phyloP scores from a whole-genome alignment of 2,797 vertebrate genomes.

The Dallia pectoralis region DNA sequence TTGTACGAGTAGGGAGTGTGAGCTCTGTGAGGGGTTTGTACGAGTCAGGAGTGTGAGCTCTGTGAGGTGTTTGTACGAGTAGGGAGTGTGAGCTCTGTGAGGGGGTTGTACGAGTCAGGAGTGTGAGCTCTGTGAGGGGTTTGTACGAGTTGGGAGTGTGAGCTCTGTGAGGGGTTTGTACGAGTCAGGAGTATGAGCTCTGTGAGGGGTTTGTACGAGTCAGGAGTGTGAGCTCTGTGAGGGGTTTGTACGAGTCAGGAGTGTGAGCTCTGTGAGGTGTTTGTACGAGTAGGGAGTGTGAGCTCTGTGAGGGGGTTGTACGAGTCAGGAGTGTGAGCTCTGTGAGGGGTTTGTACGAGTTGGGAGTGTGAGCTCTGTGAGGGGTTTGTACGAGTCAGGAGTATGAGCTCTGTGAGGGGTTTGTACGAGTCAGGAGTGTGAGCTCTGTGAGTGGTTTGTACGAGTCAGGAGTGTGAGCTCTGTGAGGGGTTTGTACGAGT shows the following conservation, averaged over 20 bases:
- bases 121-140: conserved; percentile 29
- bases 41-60: background rate
- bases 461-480: no score
- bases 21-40: conserved; percentile 33
- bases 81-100: conserved; percentile 24
- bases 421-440: conserved; percentile 11
- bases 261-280: conserved; percentile 28
- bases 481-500: conserved; percentile 28
- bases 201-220: conserved; percentile 28
- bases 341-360: conserved; percentile 28
- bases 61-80: conserved; percentile 29
- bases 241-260: no score
- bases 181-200: no score
- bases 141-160: conserved; percentile 11
- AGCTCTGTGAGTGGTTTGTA: conserved; percentile 34
- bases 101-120: no score
- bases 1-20: conserved; percentile 11
- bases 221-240: conserved; percentile 24
- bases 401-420: conserved; percentile 27
- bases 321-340: no score
- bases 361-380: conserved; percentile 24
- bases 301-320: conserved; percentile 33
- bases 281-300: conserved; percentile 11
- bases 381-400: no score
- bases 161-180: conserved; percentile 34